A percentile compares a stretch with the other conserved stretches of the same genome.
Conservation (phyloP, 2,797 vertebrate genomes). For the Enteromius afrohamiltoni region DNA sequence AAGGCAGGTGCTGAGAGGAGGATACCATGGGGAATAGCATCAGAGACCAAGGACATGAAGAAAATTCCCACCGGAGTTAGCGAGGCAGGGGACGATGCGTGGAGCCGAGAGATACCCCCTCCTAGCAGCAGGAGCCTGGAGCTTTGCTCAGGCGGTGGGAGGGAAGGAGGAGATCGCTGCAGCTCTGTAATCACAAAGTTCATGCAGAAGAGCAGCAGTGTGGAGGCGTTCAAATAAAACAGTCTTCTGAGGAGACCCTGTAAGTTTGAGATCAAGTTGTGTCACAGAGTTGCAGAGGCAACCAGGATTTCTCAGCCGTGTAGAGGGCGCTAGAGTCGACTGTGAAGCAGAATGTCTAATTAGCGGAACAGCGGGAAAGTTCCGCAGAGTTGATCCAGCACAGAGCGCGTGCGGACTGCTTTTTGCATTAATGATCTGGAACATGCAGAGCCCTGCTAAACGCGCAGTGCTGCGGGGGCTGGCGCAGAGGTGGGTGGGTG, state of each 20-base stretch:
- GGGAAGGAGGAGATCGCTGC: conserved; percentile 35
- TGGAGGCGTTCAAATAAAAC: conserved; percentile 42
- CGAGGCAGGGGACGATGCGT: conserved; percentile 47
- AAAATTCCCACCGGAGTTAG: conserved; percentile 52
- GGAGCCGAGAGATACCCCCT: conserved; percentile 46
- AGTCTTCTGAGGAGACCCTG: conserved; percentile 38
- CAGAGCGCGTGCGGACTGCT: conserved; percentile 68
- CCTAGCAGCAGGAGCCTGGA: conserved; percentile 44
- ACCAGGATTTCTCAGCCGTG: conserved; percentile 65
- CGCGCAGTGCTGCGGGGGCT: conserved; percentile 41
- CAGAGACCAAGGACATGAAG: conserved; percentile 60
- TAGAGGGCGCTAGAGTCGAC: conserved; percentile 61
- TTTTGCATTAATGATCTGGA: conserved; percentile 77
- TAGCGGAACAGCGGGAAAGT: conserved; percentile 76
- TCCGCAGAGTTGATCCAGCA: conserved; percentile 70
- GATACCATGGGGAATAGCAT: conserved; percentile 57
- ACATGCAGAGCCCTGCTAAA: conserved; percentile 64
- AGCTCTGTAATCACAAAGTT: conserved; percentile 61
- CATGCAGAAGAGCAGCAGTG: conserved; percentile 42
- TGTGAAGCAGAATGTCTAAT: conserved; percentile 79
- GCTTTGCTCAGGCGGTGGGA: conserved; percentile 46
- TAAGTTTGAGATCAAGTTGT: conserved; percentile 49
- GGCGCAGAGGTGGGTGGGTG: conserved; percentile 70
- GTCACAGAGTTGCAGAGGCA: conserved; percentile 53
- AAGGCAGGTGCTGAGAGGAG: conserved; percentile 60